These are phyloP conservation scores for Paracentrotus lividus DNA, from an alignment of 53 echinoderm and acorn worm species.

Conservation along the genomic window DNA sequence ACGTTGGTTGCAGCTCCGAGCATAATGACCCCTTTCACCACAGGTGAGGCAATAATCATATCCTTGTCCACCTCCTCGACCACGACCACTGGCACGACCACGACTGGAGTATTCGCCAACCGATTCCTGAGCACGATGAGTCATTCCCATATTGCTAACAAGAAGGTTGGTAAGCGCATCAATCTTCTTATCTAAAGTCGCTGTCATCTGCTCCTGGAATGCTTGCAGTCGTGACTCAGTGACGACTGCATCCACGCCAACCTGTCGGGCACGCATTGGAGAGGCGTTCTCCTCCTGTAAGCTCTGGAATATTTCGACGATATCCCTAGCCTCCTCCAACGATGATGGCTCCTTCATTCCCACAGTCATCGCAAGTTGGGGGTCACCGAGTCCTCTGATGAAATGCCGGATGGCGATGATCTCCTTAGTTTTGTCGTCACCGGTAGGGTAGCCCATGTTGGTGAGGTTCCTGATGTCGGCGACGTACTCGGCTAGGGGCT, in stretches of 20 bases:
- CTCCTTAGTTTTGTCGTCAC: conserved; percentile 38
- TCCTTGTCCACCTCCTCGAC: not conserved
- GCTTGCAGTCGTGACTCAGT: not conserved
- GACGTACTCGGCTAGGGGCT: not conserved
- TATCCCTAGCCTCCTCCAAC: conserved; percentile 40
- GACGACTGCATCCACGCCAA: not conserved
- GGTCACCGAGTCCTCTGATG: conserved; percentile 46
- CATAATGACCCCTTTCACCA: conserved; percentile 64
- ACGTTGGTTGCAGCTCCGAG: not conserved
- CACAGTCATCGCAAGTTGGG: conserved; percentile 53
- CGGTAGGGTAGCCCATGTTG: conserved; percentile 17
- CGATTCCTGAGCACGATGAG: not conserved
- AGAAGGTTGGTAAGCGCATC: not conserved
- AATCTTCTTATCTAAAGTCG: not conserved
- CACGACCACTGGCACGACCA: not conserved
- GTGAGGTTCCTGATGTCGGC: conserved; percentile 21
- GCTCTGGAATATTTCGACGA: conserved; percentile 27
- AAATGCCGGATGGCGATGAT: conserved; percentile 58
- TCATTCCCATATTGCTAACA: not conserved
- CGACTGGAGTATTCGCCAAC: not conserved
- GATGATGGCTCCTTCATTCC: conserved; percentile 49
- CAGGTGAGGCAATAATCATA: conserved; percentile 66
- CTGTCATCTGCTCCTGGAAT: not conserved
- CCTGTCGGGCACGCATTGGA: not conserved
- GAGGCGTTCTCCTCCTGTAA: conserved; percentile 12